These are phyloP conservation scores for Cyphomyrus plagiostoma DNA, from an alignment of 2,113 vertebrate species.

Conservation along the genomic window DNA sequence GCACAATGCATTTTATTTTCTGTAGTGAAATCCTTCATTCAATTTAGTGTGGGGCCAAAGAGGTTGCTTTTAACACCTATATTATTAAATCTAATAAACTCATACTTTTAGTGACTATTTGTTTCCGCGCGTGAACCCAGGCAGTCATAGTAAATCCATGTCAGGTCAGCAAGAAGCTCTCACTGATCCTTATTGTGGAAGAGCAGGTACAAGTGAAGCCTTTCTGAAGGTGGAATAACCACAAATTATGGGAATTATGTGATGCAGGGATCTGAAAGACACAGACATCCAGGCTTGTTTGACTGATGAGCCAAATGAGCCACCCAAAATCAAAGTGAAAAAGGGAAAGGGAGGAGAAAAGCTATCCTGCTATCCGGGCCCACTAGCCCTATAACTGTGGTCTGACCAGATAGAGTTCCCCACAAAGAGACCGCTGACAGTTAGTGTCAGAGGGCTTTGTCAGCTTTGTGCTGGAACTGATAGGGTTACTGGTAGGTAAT, in stretches of 20 bases:
- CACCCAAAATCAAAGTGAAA: constrained; percentile 63
- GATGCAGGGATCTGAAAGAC: constrained; percentile 53
- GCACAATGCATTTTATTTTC: background rate
- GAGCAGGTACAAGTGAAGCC: constrained; percentile 49
- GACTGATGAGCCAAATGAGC: constrained; percentile 67
- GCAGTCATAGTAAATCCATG: constrained; percentile 40
- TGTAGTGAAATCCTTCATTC: background rate
- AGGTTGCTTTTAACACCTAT: background rate
- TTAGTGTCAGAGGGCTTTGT: constrained; percentile 70
- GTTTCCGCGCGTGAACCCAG: constrained; percentile 3
- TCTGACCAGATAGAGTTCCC: constrained; percentile 66
- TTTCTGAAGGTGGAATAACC: constrained; percentile 40
- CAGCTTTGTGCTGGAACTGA: constrained; percentile 67
- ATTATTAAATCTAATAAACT: background rate
- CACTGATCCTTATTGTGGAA: constrained; percentile 48
- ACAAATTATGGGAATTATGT: constrained; percentile 62
- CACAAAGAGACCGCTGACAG: constrained; percentile 69
- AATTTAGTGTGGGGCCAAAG: background rate
- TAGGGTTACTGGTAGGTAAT: constrained; percentile 74
- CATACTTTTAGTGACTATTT: constrained; percentile 7
- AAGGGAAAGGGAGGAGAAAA: constrained; percentile 55
- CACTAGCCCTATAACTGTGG: constrained; percentile 59
- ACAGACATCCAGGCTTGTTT: constrained; percentile 48
- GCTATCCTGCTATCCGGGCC: constrained; percentile 59
- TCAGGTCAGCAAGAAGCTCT: constrained; percentile 38